Evolutionary conservation across 2,888 invertebrate species (phyloP).

Genomic region (Celastrina argiolus): DNA sequence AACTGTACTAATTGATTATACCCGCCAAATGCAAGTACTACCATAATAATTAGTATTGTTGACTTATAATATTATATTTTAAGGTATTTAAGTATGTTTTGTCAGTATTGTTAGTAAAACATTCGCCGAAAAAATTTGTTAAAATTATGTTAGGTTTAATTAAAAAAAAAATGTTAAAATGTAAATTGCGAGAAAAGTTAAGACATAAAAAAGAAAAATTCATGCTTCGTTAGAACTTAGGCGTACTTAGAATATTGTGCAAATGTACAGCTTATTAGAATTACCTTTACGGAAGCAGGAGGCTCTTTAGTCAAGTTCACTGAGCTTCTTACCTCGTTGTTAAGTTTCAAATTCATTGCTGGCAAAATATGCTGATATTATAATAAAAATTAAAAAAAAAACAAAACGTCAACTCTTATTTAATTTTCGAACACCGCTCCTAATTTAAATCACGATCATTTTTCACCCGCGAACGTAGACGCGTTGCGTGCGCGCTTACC

Average conservation of each 20-base stretch:
- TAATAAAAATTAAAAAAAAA: slow-evolving; percentile 23
- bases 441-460: slow-evolving; percentile 23
- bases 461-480: slow-evolving; percentile 21
- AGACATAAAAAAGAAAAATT: slow-evolving; percentile 4
- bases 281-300: slow-evolving; percentile 60
- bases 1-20: no score
- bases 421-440: slow-evolving; percentile 4
- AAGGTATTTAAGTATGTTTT: neutral
- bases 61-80: no score
- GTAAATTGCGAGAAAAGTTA: slow-evolving; percentile 2
- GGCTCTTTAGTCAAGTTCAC: slow-evolving; percentile 44
- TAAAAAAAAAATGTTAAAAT: neutral
- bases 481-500: slow-evolving; percentile 53
- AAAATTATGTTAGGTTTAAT: no score
- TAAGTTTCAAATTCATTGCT: slow-evolving; percentile 65
- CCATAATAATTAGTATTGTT: no score
- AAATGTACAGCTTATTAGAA: slow-evolving; percentile 30
- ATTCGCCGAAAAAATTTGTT: neutral
- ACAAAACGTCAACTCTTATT: neutral
- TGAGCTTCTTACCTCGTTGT: slow-evolving; percentile 58
- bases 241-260: slow-evolving; percentile 22
- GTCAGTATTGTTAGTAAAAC: neutral
- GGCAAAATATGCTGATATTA: slow-evolving; percentile 40
- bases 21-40: no score
- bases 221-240: slow-evolving; percentile 12